phyloP scores from a whole-genome alignment of 2,797 vertebrate genomes.

The Notolepis coatsorum region DNA sequence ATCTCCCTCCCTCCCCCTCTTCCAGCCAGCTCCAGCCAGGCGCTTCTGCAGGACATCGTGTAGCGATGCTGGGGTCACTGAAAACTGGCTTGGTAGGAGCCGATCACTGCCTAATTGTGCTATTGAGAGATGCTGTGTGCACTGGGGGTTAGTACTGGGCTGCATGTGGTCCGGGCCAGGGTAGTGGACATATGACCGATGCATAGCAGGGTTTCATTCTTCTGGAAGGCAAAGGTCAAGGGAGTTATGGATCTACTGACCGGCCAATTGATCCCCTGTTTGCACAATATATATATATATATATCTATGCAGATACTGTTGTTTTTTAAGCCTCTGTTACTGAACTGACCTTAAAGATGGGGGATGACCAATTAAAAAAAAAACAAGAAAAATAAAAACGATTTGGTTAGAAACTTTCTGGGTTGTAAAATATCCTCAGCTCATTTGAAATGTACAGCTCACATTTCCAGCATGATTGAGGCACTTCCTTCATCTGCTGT shows the following conservation, averaged over 20 bases:
- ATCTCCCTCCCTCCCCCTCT: conserved; percentile 44
- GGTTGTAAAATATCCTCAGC: conserved; percentile 37
- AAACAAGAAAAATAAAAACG: too few species aligned
- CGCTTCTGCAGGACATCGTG: conserved; percentile 91
- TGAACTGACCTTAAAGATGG: too few species aligned
- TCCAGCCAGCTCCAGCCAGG: conserved; percentile 70
- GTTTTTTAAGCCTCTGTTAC: too few species aligned
- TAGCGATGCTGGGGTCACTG: conserved; percentile 87
- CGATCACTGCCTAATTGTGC: conserved; percentile 95
- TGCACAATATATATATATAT: conserved; percentile 20
- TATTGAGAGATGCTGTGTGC: conserved; percentile 84
- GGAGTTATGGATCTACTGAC: conserved; percentile 52
- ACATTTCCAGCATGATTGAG: conserved; percentile 46
- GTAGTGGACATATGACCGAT: conserved; percentile 49
- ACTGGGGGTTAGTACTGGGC: conserved; percentile 52
- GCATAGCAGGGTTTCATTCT: conserved; percentile 70
- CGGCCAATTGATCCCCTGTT: conserved; percentile 33
- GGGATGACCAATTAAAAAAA: too few species aligned
- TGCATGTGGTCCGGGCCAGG: conserved; percentile 59
- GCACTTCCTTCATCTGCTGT: conserved; percentile 32
- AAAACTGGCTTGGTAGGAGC: conserved; percentile 91
- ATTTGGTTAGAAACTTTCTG: conserved; percentile 27
- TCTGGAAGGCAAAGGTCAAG: conserved; percentile 67
- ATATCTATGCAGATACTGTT: not conserved
- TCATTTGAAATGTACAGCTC: conserved; percentile 46